These are phyloP conservation scores for Labeo calbasu DNA, from an alignment of 2,797 vertebrate genomes.

Conservation along the genomic window DNA sequence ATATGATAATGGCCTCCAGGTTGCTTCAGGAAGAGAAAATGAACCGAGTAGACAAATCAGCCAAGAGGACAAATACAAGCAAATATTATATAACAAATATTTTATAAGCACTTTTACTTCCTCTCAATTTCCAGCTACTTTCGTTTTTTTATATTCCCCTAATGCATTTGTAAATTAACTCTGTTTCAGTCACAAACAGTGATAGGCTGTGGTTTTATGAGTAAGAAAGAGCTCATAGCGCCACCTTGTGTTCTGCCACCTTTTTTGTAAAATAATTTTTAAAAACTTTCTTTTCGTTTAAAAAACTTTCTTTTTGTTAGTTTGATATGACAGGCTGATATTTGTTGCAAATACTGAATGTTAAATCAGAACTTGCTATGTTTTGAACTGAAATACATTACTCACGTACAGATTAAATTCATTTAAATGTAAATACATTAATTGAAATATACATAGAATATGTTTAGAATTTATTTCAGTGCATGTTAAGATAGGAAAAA, in stretches of 20 bases:
- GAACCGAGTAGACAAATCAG: not conserved
- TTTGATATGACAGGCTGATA: not conserved
- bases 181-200: not conserved
- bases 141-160: not conserved
- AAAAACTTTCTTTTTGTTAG: not conserved
- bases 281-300: no score
- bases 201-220: no score
- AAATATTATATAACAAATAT: not conserved
- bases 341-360: not conserved
- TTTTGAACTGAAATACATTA: not conserved
- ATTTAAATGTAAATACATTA: not conserved
- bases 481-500: not conserved
- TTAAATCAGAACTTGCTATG: not conserved
- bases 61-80: not conserved
- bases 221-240: not conserved
- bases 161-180: not conserved
- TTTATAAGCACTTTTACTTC: not conserved
- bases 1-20: not conserved
- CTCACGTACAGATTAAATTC: not conserved
- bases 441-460: not conserved
- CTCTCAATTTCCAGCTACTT: not conserved
- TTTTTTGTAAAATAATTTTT: no score
- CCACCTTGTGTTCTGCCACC: not conserved
- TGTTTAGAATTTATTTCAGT: no score
- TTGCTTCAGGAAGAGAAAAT: not conserved